Conservation (phyloP, 2,113 vertebrate genomes). For the Pluvialis apricaria region DNA sequence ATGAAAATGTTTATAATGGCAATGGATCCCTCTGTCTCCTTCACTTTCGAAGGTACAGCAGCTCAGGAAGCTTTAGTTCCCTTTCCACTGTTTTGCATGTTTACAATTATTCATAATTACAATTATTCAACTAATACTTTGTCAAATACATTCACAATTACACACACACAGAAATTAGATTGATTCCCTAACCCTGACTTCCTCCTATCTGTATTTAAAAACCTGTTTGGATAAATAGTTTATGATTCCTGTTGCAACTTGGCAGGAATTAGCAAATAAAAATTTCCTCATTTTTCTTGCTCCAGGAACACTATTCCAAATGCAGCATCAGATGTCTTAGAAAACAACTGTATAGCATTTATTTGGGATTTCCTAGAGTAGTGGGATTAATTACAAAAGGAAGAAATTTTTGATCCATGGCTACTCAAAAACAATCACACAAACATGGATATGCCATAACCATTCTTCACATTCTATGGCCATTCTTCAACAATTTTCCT, state of each 20-base stretch:
- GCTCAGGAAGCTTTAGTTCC: background rate
- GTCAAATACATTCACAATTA: background rate
- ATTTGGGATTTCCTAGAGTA: background rate
- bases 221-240: background rate
- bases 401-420: background rate
- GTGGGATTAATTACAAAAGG: background rate
- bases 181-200: background rate
- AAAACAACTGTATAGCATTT: background rate
- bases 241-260: background rate
- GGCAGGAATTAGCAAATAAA: background rate
- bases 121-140: background rate
- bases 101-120: background rate
- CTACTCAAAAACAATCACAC: background rate
- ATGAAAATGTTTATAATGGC: background rate
- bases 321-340: background rate
- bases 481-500: background rate
- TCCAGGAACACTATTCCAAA: background rate
- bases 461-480: background rate
- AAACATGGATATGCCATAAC: background rate
- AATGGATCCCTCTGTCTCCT: background rate
- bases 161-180: background rate
- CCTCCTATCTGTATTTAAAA: background rate
- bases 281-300: background rate
- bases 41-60: background rate
- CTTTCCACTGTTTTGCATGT: background rate